phyloP scores from a whole-genome alignment of 2,888 invertebrate genomes.

The Catocala fraxini region DNA sequence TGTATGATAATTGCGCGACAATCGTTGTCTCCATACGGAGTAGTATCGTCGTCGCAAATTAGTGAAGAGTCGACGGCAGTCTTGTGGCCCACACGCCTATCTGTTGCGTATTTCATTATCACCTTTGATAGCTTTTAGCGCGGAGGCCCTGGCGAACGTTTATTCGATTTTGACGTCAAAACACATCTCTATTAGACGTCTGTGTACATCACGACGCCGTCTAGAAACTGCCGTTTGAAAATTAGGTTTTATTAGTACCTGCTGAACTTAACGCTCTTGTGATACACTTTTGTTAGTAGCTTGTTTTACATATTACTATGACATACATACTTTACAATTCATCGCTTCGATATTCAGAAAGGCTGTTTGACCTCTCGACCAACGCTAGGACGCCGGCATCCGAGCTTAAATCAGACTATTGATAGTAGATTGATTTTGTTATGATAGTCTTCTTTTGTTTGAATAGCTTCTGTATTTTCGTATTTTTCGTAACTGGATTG shows the following conservation, averaged over 20 bases:
- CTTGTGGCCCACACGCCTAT: constrained; percentile 31
- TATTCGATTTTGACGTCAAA: constrained; percentile 55
- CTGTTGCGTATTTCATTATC: constrained; percentile 67
- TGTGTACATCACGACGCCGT: constrained; percentile 29
- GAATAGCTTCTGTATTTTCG: too few relatives aligned
- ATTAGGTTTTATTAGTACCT: too few relatives aligned
- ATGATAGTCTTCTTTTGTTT: too few relatives aligned
- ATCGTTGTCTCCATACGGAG: constrained; percentile 13
- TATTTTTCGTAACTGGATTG: too few relatives aligned
- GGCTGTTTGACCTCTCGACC: not conserved
- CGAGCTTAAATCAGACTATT: too few relatives aligned
- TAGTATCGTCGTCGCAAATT: constrained; percentile 28
- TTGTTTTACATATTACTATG: too few relatives aligned
- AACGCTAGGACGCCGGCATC: too few relatives aligned
- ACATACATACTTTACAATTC: too few relatives aligned
- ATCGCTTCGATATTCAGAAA: too few relatives aligned
- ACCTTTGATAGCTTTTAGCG: constrained; percentile 69
- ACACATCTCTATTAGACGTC: constrained; percentile 32
- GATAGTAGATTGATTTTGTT: too few relatives aligned
- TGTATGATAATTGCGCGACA: constrained; percentile 22
- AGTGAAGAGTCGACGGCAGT: constrained; percentile 16
- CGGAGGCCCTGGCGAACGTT: constrained; percentile 54
- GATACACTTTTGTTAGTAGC: too few relatives aligned
- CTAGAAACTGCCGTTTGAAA: constrained; percentile 23
- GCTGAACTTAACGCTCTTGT: too few relatives aligned